Evolutionary conservation across 1,140 invertebrate genomes (phyloP).

Genomic region (Cardiocondyla obscurior): DNA sequence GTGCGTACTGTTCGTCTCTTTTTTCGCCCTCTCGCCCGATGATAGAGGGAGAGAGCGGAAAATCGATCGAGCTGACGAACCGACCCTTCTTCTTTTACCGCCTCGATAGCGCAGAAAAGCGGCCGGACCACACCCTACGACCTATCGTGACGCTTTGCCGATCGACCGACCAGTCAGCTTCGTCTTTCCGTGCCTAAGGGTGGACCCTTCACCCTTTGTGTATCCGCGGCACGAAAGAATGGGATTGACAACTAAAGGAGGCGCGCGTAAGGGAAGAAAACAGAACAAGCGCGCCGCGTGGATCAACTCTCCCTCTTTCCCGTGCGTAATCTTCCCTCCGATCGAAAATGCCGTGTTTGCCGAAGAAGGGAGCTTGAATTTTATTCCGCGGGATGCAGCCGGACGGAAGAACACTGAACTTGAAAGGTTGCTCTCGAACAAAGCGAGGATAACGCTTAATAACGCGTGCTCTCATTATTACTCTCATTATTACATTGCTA

Average conservation of each 20-base stretch:
- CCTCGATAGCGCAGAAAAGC: conserved; percentile 49
- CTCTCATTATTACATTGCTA: no score
- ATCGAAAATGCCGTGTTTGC: conserved; percentile 45
- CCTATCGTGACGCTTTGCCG: conserved; percentile 57
- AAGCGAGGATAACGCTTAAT: neutral
- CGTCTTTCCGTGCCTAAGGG: conserved; percentile 64
- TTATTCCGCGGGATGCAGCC: neutral
- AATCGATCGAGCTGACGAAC: conserved; percentile 80
- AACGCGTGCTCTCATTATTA: neutral
- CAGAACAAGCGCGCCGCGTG: conserved; percentile 15
- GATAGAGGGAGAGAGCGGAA: conserved; percentile 71
- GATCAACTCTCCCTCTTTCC: conserved; percentile 20
- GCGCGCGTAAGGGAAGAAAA: conserved; percentile 32
- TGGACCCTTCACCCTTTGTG: conserved; percentile 56
- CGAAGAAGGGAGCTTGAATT: conserved; percentile 2
- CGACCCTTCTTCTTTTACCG: conserved; percentile 70
- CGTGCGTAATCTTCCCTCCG: conserved; percentile 28
- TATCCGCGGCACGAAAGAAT: neutral
- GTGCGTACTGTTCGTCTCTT: conserved; percentile 55
- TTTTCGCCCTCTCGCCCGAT: conserved; percentile 48
- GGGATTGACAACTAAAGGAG: conserved; percentile 39
- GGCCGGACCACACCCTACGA: conserved; percentile 73
- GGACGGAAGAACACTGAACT: neutral
- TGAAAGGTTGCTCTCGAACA: neutral
- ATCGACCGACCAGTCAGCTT: conserved; percentile 63